Evolutionary conservation across 2,888 invertebrate species (phyloP).

Genomic region (Eristalis intricaria): DNA sequence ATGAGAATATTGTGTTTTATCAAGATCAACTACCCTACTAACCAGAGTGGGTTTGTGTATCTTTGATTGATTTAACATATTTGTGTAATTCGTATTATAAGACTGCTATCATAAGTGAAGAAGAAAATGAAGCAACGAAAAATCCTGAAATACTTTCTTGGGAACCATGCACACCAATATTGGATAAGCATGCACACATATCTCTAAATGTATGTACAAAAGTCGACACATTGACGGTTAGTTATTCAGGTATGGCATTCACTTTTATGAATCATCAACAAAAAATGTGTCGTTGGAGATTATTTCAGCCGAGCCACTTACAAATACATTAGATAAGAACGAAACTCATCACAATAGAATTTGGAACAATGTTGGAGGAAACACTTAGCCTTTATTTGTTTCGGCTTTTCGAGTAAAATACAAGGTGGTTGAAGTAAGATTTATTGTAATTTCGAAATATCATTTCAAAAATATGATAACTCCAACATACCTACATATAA

Average conservation of each 20-base stretch:
- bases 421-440: not conserved
- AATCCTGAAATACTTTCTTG: not conserved
- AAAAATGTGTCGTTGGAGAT: not conserved
- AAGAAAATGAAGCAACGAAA: not conserved
- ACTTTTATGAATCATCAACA: not conserved
- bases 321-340: not conserved
- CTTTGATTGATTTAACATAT: too few relatives aligned
- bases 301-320: not conserved
- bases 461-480: not conserved
- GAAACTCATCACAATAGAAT: not conserved
- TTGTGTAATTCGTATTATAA: too few relatives aligned
- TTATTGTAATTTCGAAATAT: not conserved
- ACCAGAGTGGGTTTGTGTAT: too few relatives aligned
- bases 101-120: not conserved
- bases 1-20: too few relatives aligned
- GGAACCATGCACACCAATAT: not conserved
- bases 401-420: not conserved
- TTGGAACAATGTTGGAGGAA: not conserved
- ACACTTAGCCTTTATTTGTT: not conserved
- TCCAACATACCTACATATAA: not conserved
- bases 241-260: not conserved
- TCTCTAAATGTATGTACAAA: not conserved
- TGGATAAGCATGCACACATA: not conserved
- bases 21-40: too few relatives aligned
- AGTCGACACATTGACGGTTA: not conserved